Base-by-base conservation (phyloP, 2,113 vertebrate species). In the Zapus hudsonius region DNA sequence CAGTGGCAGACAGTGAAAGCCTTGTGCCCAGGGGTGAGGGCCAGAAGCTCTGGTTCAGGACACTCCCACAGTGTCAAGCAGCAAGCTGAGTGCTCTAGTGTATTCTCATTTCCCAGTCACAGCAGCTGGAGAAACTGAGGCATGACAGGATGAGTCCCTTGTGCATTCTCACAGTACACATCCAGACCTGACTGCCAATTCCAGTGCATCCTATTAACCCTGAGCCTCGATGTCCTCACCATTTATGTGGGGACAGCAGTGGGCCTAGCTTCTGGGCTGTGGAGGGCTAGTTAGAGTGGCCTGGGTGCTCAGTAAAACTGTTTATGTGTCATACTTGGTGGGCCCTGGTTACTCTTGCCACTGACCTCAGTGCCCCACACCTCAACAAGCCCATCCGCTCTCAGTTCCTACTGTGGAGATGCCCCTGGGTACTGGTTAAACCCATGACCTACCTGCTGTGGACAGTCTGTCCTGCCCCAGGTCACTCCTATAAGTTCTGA, bases 11-110 rank as follows among this genome's bases (percentile, higher is more conserved):
- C n/a, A 15, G 2, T 19, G 40, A 40, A 19, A 55, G n/a, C 4
- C 1, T 0, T 7, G 27, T 23, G 19, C 38, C 59, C 47, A 20
- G 42, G 27, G 57, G 8, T 11, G 29, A 22, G n/a, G 57, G 22
- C 3, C 4, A 4, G 44, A 6, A 0, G 59, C 66, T 16, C 27
- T 12, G 2, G 27, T 4, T 25, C 8, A 0, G 10, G 66, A 3
- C 9, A 0, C 0, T 31, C 73, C 0, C 16, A 3, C 15, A 0
- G 8, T 31, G 36, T 55, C 44, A 3, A 63, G 73, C 5, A 0
- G 4, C 0, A 7, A 5, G 15, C 31, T 0, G 63, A 17, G 27
- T 1, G 0, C 31, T 63, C 8, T 2, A 25, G 7, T 0, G 2
- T 19, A 2, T 27, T 23, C 36, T 61, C 7, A 0, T 2, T 36